Evolutionary conservation across 35 echinoderm and acorn worm genomes (phyloP).

Genomic region (Ophioderma brevispina): DNA sequence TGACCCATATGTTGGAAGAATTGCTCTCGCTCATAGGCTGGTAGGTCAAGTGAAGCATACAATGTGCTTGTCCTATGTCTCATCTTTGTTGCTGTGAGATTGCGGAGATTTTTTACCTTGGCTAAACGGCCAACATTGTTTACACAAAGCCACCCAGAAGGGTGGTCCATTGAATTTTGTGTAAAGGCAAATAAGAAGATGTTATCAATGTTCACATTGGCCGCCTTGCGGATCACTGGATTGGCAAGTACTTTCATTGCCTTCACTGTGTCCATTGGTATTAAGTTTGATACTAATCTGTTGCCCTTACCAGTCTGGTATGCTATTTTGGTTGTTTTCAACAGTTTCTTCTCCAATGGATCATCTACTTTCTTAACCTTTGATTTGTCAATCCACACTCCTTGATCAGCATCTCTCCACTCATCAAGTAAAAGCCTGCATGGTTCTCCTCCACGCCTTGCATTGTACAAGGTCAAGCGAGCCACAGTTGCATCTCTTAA

Average conservation of each 20-base stretch:
- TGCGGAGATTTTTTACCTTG: neutral
- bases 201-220: conserved; percentile 23
- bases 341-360: conserved; percentile 9
- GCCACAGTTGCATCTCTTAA: conserved; percentile 47
- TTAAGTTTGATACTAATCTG: conserved; percentile 52
- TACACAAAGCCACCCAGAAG: conserved; percentile 52
- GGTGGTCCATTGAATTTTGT: conserved; percentile 9
- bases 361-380: conserved; percentile 18
- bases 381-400: conserved; percentile 57
- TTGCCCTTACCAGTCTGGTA: conserved; percentile 74
- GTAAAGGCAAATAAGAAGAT: conserved; percentile 49
- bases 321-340: conserved; percentile 41
- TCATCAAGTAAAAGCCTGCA: conserved; percentile 37
- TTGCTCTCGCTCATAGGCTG: neutral
- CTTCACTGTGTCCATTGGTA: conserved; percentile 42
- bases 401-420: conserved; percentile 58
- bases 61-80: neutral
- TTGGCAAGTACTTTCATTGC: conserved; percentile 26
- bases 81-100: neutral
- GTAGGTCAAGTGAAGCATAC: neutral
- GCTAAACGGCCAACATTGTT: neutral
- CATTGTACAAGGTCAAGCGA: conserved; percentile 73
- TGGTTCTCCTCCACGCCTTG: conserved; percentile 68
- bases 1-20: neutral
- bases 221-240: conserved; percentile 1